These are phyloP conservation scores for Malurus cyaneus DNA, from an alignment of 2,113 vertebrate species.

Conservation along the genomic window DNA sequence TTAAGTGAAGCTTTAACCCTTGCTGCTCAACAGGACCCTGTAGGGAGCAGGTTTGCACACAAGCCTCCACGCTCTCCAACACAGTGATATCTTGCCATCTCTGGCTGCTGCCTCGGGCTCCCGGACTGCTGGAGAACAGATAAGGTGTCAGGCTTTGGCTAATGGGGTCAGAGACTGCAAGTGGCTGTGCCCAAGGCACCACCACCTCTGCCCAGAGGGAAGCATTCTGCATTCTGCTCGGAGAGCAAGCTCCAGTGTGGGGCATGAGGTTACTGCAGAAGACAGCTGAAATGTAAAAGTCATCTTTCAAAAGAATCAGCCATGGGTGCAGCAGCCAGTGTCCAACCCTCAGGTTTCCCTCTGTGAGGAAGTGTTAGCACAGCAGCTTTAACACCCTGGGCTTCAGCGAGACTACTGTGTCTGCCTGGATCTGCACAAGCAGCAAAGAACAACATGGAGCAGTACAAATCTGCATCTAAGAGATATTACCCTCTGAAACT, in stretches of 20 bases:
- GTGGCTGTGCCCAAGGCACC: not conserved
- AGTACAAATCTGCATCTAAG: not conserved
- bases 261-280: not conserved
- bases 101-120: not conserved
- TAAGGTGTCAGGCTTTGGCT: not conserved
- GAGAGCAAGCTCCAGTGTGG: not conserved
- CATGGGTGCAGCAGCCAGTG: not conserved
- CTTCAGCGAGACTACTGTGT: not conserved
- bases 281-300: not conserved
- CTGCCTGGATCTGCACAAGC: not conserved
- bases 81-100: not conserved
- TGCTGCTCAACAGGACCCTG: not conserved
- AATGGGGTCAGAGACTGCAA: not conserved
- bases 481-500: not conserved
- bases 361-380: not conserved
- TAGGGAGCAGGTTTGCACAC: not conserved
- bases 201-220: not conserved
- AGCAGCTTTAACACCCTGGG: not conserved
- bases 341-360: not conserved
- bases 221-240: not conserved
- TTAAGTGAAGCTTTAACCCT: slow-evolving; percentile 25
- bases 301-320: not conserved
- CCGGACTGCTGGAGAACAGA: not conserved
- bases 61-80: not conserved
- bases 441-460: not conserved